These are phyloP conservation scores for Antitype chi DNA, from an alignment of 2,888 invertebrate genomes.

Conservation along the genomic window DNA sequence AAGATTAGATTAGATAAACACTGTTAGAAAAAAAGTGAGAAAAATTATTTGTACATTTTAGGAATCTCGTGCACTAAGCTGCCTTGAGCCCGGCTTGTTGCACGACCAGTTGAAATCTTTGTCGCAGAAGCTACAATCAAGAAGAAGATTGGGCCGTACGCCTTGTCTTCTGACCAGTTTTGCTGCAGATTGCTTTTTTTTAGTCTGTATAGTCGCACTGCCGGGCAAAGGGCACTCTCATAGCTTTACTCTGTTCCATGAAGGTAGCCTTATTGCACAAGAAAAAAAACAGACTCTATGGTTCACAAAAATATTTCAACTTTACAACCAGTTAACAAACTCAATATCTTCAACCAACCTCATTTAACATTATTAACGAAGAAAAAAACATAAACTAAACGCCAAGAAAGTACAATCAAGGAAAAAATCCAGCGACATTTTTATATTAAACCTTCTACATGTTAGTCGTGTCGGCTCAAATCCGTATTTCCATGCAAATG, in stretches of 20 bases:
- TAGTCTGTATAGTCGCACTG: neutral
- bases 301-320: neutral
- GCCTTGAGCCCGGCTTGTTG: neutral
- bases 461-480: slow-evolving; percentile 62
- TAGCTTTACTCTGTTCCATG: too few relatives aligned
- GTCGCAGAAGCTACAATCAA: neutral
- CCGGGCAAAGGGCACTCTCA: too few relatives aligned
- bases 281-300: too few relatives aligned
- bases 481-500: slow-evolving; percentile 72
- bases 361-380: slow-evolving; percentile 25
- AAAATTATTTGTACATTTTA: neutral
- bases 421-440: slow-evolving; percentile 48
- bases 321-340: neutral
- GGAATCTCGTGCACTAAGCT: neutral
- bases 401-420: slow-evolving; percentile 48
- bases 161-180: neutral
- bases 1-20: neutral
- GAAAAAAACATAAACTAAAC: slow-evolving; percentile 37
- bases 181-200: neutral
- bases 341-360: slow-evolving; percentile 21
- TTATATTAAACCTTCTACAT: slow-evolving; percentile 52
- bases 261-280: too few relatives aligned
- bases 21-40: too few relatives aligned
- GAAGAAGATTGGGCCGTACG: neutral
- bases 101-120: neutral